Evolutionary conservation across 2,888 invertebrate species (phyloP), one percentile per base, ranked within the genome.

Genomic region (Elysia crispata): DNA sequence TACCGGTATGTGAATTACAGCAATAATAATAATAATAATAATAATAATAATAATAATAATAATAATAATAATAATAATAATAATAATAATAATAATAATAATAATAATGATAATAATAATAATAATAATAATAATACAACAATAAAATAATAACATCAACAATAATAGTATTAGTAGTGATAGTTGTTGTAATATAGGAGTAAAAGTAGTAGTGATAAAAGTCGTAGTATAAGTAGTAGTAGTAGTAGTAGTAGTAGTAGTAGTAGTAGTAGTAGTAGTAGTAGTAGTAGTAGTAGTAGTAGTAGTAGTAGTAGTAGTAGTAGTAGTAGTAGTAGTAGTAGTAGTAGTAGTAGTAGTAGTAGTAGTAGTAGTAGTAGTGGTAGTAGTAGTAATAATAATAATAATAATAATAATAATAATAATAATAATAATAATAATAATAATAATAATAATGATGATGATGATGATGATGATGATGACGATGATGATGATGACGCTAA

Each of bases 301-400:
- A 62, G 20, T 6, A 20, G 30, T 11, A 28, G 30, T 13, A 28
- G 30, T 69, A 28, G 69, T 18, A 28, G 69, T 25, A 28, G 69
- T 18, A 69, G 69, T 18, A 28, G 69, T 13, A 69, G 69, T 13
- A 69, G 69, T 13, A 69, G 69, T 13, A 69, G 70, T 70, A 70
- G 70, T 70, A 70, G 70, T 70, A 70, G 70, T 70, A 70, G 70
- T 31, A 70, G 70, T 70, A 70, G 70, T 70, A 6, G 70, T 70
- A 70, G 70, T 70, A 28, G 30, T 69, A 28, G 69, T 25, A 25
- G 69, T 28, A 69, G 25, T 31, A 69, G 28, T 28, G 30, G 28
- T 25, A 69, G 28, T 28, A 69, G 28, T 28, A 69, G 8, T 28
- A 69, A 20, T 28, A 28, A 20, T 69, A 69, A 20, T 28, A 69